These are phyloP conservation scores for Drosophila novamexicana DNA, from an alignment of 1,140 invertebrate species.

Conservation along the genomic window DNA sequence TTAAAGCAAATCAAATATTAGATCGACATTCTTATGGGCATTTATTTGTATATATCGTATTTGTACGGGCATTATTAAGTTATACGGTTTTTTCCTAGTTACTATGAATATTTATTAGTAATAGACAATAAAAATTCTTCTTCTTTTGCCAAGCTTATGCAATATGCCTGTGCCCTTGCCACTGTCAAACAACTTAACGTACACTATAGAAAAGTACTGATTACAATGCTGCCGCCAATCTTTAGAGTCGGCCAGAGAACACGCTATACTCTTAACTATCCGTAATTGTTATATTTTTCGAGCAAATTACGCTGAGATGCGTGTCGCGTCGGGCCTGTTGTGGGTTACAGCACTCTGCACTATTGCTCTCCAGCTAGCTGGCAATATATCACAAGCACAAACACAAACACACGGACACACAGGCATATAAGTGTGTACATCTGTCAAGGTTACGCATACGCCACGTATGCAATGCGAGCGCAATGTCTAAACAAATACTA, in stretches of 20 bases:
- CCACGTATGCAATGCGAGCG: constrained; percentile 70
- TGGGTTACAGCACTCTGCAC: constrained; percentile 36
- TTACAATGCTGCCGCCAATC: constrained; percentile 30
- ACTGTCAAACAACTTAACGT: neutral
- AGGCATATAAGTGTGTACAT: constrained; percentile 18
- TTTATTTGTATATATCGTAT: neutral
- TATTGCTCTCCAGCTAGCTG: constrained; percentile 47
- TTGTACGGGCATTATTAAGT: neutral
- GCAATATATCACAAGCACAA: constrained; percentile 49
- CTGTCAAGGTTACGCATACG: constrained; percentile 80
- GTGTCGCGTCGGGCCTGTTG: constrained; percentile 34
- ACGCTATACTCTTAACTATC: constrained; percentile 65
- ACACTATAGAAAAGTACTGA: constrained; percentile 16
- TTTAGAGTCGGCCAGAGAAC: constrained; percentile 31
- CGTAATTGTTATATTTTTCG: constrained; percentile 71
- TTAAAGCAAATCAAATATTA: no score
- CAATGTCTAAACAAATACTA: constrained; percentile 76
- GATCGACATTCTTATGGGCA: no score
- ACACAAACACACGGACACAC: neutral
- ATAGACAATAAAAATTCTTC: neutral
- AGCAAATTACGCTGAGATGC: constrained; percentile 68
- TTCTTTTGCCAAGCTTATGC: constrained; percentile 7
- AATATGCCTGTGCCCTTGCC: constrained; percentile 9
- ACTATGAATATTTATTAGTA: neutral
- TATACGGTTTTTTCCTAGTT: neutral